phyloP scores from a whole-genome alignment of 2,888 invertebrate species.

The Amorpha juglandis region DNA sequence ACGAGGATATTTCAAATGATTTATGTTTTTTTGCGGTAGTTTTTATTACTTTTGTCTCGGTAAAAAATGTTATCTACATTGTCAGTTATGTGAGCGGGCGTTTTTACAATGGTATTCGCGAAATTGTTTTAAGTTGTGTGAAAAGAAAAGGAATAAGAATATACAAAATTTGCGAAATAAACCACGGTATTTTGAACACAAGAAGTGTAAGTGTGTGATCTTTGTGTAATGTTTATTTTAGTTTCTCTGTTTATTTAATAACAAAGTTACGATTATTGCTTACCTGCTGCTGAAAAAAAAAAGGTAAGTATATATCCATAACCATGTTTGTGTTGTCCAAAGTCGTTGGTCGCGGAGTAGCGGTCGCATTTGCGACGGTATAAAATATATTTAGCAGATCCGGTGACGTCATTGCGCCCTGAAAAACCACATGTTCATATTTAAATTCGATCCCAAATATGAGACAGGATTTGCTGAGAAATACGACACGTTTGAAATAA shows the following conservation, averaged over 20 bases:
- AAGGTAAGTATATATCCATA: neutral
- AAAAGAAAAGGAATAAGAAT: neutral
- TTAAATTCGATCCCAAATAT: conserved; percentile 30
- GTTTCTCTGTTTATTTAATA: neutral
- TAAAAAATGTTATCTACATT: conserved; percentile 10
- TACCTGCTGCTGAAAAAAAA: too few species aligned
- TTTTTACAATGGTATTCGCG: conserved; percentile 8
- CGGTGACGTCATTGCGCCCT: conserved; percentile 57
- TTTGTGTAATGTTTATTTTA: neutral
- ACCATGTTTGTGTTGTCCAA: conserved; percentile 15
- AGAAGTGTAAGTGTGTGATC: neutral
- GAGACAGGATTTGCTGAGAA: conserved; percentile 18
- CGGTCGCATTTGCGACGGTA: neutral
- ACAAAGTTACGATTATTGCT: too few species aligned
- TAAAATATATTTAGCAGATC: conserved; percentile 66
- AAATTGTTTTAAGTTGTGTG: conserved; percentile 20
- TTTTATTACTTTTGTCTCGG: conserved; percentile 25
- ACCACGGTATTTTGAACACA: neutral
- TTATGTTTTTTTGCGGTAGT: conserved; percentile 23
- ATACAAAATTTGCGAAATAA: neutral
- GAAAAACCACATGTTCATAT: conserved; percentile 53
- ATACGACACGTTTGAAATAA: conserved; percentile 3
- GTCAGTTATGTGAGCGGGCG: conserved; percentile 8
- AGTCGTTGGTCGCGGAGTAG: neutral
- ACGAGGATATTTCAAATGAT: conserved; percentile 22